Evolutionary conservation across 2,113 vertebrate genomes (phyloP).

Genomic region (Epinephelus cyanopodus): DNA sequence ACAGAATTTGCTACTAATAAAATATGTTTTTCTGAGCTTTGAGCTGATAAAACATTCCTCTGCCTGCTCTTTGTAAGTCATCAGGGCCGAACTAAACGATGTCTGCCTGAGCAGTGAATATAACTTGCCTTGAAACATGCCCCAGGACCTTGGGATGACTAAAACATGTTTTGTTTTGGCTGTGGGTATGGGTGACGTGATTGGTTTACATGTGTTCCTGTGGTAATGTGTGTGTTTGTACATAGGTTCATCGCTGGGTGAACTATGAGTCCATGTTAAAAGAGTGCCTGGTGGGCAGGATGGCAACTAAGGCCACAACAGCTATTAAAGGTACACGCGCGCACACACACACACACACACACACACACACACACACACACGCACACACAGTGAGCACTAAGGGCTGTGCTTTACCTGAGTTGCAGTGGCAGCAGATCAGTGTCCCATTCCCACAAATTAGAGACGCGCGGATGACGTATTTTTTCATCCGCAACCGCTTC

Average conservation of each 20-base stretch:
- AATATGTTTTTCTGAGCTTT: background rate
- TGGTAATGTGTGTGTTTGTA: slow-evolving; percentile 14
- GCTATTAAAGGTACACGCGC: slow-evolving; percentile 87
- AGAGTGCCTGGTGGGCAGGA: slow-evolving; percentile 95
- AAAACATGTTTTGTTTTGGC: background rate
- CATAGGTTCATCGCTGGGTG: slow-evolving; percentile 98
- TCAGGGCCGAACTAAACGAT: background rate
- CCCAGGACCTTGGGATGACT: background rate
- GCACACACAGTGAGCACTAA: background rate
- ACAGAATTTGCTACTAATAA: background rate
- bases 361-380: background rate
- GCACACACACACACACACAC: background rate
- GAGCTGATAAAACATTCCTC: background rate
- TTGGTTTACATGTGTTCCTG: background rate
- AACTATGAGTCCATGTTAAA: slow-evolving; percentile 99
- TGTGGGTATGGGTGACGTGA: background rate
- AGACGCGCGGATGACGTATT: too few species aligned
- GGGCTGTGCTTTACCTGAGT: background rate
- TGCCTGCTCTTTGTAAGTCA: background rate
- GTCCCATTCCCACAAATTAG: background rate
- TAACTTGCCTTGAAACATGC: background rate
- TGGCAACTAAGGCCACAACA: slow-evolving; percentile 85
- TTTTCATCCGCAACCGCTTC: too few species aligned
- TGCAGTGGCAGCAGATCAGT: background rate
- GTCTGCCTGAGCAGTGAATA: background rate